Evolutionary conservation across 2,113 vertebrate species (phyloP).

Genomic region (Rhinoptilus africanus): DNA sequence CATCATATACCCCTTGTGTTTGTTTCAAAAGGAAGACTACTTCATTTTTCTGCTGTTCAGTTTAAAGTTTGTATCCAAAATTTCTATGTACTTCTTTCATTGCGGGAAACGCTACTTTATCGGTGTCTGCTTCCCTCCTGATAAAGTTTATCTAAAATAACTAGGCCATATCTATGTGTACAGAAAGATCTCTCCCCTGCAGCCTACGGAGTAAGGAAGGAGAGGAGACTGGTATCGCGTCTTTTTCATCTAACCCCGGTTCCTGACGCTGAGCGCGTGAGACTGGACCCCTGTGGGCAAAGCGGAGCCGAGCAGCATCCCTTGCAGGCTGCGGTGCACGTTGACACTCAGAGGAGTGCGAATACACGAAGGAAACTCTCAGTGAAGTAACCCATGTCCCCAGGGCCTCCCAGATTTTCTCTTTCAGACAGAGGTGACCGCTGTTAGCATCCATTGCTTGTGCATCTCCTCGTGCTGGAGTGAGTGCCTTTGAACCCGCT

Average conservation of each 20-base stretch:
- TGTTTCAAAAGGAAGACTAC: neutral
- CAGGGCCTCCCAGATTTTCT: neutral
- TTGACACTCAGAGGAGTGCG: neutral
- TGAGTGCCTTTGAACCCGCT: neutral
- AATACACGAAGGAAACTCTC: neutral
- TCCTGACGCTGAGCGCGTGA: no score
- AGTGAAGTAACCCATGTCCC: neutral
- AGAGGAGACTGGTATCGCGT: neutral
- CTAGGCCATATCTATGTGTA: neutral
- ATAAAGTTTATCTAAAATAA: neutral
- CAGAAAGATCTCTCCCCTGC: neutral
- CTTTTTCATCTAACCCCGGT: neutral
- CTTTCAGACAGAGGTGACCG: neutral
- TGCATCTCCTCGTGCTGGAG: neutral
- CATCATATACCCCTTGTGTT: neutral
- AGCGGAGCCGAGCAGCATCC: neutral
- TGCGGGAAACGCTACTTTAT: neutral
- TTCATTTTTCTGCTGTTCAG: neutral
- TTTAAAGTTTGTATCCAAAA: neutral
- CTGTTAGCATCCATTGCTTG: neutral
- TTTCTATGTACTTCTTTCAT: neutral
- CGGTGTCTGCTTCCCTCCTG: neutral
- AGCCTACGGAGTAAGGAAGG: neutral
- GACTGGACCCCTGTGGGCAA: neutral
- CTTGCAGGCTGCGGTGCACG: neutral